Evolutionary conservation across 2,797 vertebrate species (phyloP).

Genomic region (Furcifer pardalis): DNA sequence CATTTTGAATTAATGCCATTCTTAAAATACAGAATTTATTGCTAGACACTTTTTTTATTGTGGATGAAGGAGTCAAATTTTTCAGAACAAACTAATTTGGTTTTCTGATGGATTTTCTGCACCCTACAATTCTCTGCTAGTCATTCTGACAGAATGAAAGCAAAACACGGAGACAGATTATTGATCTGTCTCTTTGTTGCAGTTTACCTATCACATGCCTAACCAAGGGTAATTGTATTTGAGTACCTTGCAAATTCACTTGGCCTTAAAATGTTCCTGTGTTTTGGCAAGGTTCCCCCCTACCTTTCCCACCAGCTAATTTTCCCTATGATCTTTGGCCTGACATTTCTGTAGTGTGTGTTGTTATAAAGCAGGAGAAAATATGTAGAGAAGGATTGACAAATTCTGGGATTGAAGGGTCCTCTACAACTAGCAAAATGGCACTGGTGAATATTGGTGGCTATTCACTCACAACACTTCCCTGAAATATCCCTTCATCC

Average conservation of each 20-base stretch:
- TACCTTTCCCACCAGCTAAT: fast-evolving
- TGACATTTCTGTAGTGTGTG: conserved; percentile 1
- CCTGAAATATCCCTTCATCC: too few relatives aligned
- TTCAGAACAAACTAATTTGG: conserved; percentile 9
- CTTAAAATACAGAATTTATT: conserved; percentile 16
- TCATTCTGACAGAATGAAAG: not conserved
- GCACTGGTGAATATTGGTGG: too few relatives aligned
- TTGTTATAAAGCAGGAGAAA: not conserved
- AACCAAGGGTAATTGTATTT: conserved; percentile 9
- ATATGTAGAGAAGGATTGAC: too few relatives aligned
- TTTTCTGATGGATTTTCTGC: conserved; percentile 7
- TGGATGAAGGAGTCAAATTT: not conserved
- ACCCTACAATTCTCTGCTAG: too few relatives aligned
- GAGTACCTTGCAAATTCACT: not conserved
- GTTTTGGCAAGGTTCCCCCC: not conserved
- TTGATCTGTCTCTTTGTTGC: conserved; percentile 23
- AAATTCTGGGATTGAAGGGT: too few relatives aligned
- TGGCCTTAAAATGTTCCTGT: conserved; percentile 18
- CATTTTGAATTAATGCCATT: not conserved
- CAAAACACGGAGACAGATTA: conserved; percentile 37
- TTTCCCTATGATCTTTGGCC: not conserved
- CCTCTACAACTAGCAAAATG: too few relatives aligned
- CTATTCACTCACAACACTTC: too few relatives aligned
- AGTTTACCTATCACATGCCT: conserved; percentile 16
- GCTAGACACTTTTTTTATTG: conserved; percentile 23